Conservation (phyloP, 2,888 invertebrate genomes). For the Trisateles emortualis region DNA sequence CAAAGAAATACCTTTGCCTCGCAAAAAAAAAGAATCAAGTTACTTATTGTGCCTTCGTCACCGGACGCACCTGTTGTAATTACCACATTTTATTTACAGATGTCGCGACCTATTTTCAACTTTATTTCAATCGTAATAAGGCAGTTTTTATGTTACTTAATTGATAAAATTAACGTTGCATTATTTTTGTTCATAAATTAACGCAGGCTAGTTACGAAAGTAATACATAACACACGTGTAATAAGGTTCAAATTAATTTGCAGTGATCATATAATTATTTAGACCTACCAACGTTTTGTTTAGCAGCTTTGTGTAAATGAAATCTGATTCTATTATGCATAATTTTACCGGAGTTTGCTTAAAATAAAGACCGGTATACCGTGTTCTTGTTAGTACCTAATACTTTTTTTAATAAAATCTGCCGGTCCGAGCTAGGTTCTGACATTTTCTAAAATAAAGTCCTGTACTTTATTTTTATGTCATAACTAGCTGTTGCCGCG, state of each 20-base stretch:
- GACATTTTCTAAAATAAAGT: no score
- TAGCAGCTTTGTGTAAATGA: constrained; percentile 39
- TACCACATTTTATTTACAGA: constrained; percentile 18
- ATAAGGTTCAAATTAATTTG: constrained; percentile 19
- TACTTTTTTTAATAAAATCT: no score
- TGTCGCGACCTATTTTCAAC: neutral
- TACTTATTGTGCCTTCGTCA: constrained; percentile 31
- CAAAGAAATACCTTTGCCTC: constrained; percentile 34
- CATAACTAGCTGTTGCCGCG: no score
- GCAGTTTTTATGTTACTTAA: neutral
- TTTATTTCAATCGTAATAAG: neutral
- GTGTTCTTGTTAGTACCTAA: constrained; percentile 1
- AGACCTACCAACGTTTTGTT: constrained; percentile 22
- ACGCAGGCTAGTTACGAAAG: constrained; percentile 9
- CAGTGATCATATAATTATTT: constrained; percentile 4
- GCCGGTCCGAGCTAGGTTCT: neutral
- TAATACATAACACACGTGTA: rapidly evolving
- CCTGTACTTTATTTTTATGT: no score
- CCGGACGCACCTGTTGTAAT: constrained; percentile 44
- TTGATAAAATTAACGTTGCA: constrained; percentile 11
- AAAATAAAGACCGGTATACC: constrained; percentile 6
- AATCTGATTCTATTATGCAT: constrained; percentile 39
- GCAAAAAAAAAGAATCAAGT: constrained; percentile 37
- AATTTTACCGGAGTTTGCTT: constrained; percentile 21
- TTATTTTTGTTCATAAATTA: constrained; percentile 19